Percentiles rank a stretch among this genome's conserved stretches.
phyloP scores from a whole-genome alignment of 2,113 vertebrate species.

The Mesitornis unicolor region DNA sequence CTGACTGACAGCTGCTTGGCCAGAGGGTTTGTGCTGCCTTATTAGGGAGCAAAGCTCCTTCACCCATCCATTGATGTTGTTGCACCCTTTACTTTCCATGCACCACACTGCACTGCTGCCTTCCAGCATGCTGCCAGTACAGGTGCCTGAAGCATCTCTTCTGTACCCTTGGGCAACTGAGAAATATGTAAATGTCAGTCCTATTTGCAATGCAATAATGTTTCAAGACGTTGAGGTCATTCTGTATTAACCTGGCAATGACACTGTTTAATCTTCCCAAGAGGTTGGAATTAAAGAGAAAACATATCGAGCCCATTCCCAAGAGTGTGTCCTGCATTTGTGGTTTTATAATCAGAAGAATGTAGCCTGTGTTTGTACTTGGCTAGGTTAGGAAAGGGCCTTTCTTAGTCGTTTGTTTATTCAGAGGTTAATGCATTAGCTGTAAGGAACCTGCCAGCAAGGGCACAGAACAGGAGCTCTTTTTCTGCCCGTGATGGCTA shows the following conservation, averaged over 20 bases:
- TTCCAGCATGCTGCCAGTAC: neutral
- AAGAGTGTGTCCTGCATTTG: conserved; percentile 25
- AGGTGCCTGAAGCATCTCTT: neutral
- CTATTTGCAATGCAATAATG: conserved; percentile 57
- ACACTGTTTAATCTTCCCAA: conserved; percentile 69
- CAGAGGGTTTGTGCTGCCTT: neutral
- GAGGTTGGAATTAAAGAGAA: conserved; percentile 55
- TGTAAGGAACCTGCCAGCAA: neutral
- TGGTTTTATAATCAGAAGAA: conserved; percentile 30
- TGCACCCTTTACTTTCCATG: neutral
- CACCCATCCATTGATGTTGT: neutral
- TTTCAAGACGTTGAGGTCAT: conserved; percentile 50
- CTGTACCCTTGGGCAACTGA: conserved; percentile 9
- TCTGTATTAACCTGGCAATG: conserved; percentile 56
- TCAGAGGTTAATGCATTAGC: conserved; percentile 27
- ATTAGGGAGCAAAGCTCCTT: neutral
- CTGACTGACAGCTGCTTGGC: neutral
- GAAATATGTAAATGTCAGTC: conserved; percentile 47
- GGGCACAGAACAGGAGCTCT: neutral
- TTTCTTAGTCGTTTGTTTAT: conserved; percentile 33
- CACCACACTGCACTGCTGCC: neutral
- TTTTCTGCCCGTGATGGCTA: neutral
- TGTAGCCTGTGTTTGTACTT: conserved; percentile 36
- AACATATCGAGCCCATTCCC: conserved; percentile 15
- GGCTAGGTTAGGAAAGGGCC: neutral